Base-by-base conservation (phyloP, 2,888 invertebrate genomes). In the Phoenoteleia sp. region DNA sequence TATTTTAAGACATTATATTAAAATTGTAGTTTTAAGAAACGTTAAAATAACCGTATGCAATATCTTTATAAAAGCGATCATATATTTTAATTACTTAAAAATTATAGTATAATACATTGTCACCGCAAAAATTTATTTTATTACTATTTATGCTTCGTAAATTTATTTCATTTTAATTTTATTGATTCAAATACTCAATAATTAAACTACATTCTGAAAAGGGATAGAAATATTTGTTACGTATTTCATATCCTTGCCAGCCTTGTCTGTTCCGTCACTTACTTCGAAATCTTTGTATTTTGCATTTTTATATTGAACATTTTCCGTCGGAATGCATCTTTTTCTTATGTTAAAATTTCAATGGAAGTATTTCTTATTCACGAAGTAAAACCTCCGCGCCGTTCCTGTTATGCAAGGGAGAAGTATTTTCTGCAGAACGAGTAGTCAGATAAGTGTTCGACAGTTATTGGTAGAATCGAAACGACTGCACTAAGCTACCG, bases 391-490 rank as follows among this genome's bases (percentile, higher is more conserved):
- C 47, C 15, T 17, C 23, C 60, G 74, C 60, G 74, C 33, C 19
- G 49, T 36, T 64, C 17, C 52, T 66, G 84, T 84, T 84, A 80
- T 71, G 81, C 76, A 84, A 81, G 72, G 77, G 71, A 36, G 58
- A 71, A 76, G 76, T 64, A 81, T 76, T 81, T 84, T 77, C 81
- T 47, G 45, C 58, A 67, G 60, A 76, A 77, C 60, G 84, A 64
- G 80, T 62, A 80, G 75, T 71, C 58, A 72, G 84, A 84, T 84
- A 81, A 84, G 76, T 84, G 69, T 84, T 84, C 81, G 81, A 84
- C 84, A 84, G 75, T 84, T 84, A 84, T 84, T 84, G 84, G 81
- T 84, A 66, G 72, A 81, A 81, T 82, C 58, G 72, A 15, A 75
- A 66, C 66, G 84, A 71, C 49, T 58, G 45, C 52, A 76, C 66